Evolutionary conservation across 2,888 invertebrate genomes (phyloP).

Genomic region (Xestia xanthographa): DNA sequence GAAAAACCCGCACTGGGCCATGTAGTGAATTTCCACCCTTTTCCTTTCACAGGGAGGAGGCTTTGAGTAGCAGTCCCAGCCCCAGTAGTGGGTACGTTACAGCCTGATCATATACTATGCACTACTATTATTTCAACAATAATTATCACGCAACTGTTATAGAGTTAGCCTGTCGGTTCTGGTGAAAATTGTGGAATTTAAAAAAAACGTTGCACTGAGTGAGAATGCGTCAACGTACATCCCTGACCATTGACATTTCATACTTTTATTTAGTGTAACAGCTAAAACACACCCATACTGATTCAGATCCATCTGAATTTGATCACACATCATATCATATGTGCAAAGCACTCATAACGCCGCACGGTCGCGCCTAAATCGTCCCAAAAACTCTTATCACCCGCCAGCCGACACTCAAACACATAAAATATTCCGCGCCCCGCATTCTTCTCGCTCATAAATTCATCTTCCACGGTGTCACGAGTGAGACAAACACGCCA

Average conservation of each 20-base stretch:
- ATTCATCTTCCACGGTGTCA: slow-evolving; percentile 77
- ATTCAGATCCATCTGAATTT: slow-evolving; percentile 13
- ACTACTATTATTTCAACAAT: neutral
- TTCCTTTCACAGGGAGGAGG: neutral
- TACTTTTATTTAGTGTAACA: neutral
- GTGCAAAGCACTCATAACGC: slow-evolving; percentile 51
- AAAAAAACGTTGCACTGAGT: neutral
- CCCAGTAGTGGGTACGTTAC: neutral
- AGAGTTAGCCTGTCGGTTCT: neutral
- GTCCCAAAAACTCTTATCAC: slow-evolving; percentile 66
- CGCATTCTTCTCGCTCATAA: slow-evolving; percentile 73
- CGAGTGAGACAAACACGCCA: slow-evolving; percentile 76
- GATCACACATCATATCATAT: slow-evolving; percentile 39
- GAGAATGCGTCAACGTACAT: neutral
- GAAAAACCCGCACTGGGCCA: neutral
- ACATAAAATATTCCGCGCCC: slow-evolving; percentile 69
- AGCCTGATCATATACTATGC: neutral
- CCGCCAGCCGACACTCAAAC: slow-evolving; percentile 62
- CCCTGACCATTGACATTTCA: neutral
- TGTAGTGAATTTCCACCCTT: neutral
- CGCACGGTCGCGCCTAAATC: slow-evolving; percentile 51
- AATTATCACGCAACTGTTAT: neutral
- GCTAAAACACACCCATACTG: neutral
- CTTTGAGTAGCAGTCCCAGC: neutral
- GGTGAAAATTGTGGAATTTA: neutral